phyloP scores from a whole-genome alignment of 30 jellyfish, hydroid and myxozoan species.

The Rhopilema esculentum region DNA sequence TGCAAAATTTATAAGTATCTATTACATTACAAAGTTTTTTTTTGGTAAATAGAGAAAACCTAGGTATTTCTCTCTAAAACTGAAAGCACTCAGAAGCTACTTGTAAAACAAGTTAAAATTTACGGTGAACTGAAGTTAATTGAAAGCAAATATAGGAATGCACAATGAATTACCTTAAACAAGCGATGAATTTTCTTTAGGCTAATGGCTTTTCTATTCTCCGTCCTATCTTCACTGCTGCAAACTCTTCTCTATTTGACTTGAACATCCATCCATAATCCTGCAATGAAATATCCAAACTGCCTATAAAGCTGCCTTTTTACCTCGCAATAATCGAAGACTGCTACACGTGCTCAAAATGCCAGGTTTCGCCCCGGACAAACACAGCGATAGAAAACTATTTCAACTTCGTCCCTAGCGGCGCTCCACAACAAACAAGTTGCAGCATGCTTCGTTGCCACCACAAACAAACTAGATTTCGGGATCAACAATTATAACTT shows the following conservation, averaged over 20 bases:
- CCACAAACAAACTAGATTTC: conserved; percentile 26
- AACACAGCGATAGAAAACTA: not conserved
- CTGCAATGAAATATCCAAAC: not conserved
- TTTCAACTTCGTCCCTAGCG: not conserved
- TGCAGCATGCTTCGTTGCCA: conserved; percentile 18
- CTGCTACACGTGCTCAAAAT: not conserved
- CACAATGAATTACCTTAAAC: not conserved
- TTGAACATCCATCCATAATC: not conserved
- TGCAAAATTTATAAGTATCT: too few relatives aligned
- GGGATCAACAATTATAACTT: conserved; percentile 1
- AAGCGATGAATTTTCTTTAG: not conserved
- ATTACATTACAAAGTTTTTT: too few relatives aligned
- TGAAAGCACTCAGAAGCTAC: too few relatives aligned
- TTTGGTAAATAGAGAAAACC: too few relatives aligned
- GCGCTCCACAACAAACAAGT: conserved; percentile 2
- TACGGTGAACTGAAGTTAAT: too few relatives aligned
- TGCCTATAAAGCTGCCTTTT: not conserved
- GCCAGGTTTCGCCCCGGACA: not conserved
- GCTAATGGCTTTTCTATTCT: not conserved
- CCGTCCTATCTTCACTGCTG: not conserved
- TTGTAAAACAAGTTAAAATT: too few relatives aligned
- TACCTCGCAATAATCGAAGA: not conserved
- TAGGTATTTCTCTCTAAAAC: too few relatives aligned
- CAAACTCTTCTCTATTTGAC: not conserved
- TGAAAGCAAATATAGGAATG: not conserved